These are phyloP conservation scores for Tholera decimalis DNA, from an alignment of 2,888 invertebrate species.

Conservation along the genomic window DNA sequence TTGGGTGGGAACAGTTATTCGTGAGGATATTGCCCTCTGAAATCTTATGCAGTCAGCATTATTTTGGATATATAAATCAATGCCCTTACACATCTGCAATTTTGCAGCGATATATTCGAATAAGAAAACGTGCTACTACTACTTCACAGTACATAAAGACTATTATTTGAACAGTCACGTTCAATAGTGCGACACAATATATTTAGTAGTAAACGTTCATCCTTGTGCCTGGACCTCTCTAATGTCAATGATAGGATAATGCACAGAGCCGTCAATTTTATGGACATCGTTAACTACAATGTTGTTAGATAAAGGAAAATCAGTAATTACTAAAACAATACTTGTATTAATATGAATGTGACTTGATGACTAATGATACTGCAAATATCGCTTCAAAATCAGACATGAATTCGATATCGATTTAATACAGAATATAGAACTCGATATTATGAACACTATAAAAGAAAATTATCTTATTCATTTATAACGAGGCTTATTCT, in stretches of 20 bases:
- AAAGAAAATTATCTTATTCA: no score
- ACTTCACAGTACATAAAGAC: slow-evolving; percentile 38
- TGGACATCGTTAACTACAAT: slow-evolving; percentile 66
- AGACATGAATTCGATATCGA: background rate
- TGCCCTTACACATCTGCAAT: no score
- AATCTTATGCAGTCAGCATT: background rate
- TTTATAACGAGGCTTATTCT: no score
- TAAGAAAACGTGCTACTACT: slow-evolving; percentile 46
- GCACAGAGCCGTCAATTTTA: slow-evolving; percentile 61
- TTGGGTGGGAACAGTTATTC: slow-evolving; percentile 17
- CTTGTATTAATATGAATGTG: slow-evolving; percentile 1
- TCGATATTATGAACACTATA: no score
- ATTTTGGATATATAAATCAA: no score
- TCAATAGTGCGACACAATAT: slow-evolving; percentile 61
- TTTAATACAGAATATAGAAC: no score
- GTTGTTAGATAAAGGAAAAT: slow-evolving; percentile 37
- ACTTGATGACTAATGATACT: slow-evolving; percentile 1
- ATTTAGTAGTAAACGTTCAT: slow-evolving; percentile 51
- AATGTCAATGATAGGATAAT: slow-evolving; percentile 74
- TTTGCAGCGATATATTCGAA: slow-evolving; percentile 11
- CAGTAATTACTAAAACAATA: slow-evolving; percentile 12
- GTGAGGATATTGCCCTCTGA: slow-evolving; percentile 19
- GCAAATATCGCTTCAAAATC: no score
- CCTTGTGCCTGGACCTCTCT: slow-evolving; percentile 75
- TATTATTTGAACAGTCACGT: slow-evolving; percentile 65